Conservation (phyloP, 2,113 vertebrate species). For the Tragulus kanchil region DNA sequence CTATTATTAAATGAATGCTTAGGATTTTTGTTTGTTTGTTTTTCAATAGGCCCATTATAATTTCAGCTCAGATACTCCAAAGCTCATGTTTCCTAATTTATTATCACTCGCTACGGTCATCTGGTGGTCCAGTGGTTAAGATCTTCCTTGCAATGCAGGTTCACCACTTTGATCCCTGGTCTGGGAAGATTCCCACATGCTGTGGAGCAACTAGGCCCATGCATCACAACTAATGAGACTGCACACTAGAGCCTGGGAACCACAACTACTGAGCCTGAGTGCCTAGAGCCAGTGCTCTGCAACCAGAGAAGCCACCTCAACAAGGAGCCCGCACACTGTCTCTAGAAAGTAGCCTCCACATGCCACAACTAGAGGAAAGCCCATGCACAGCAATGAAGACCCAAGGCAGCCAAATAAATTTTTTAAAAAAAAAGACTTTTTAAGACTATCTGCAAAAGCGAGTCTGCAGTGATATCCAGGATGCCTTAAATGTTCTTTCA, state of each 20-base stretch:
- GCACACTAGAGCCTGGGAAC: not conserved
- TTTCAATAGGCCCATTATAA: conserved; percentile 67
- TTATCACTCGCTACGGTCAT: not conserved
- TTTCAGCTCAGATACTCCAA: conserved; percentile 58
- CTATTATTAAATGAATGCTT: conserved; percentile 67
- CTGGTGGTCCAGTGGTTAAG: not conserved
- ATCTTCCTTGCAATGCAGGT: not conserved
- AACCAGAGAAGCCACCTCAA: not conserved
- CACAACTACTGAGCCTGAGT: not conserved
- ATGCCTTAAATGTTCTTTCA: not conserved
- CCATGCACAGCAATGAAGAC: not conserved
- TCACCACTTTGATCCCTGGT: not conserved
- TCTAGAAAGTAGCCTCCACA: not conserved
- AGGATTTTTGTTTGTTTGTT: conserved; percentile 73
- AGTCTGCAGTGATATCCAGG: not conserved
- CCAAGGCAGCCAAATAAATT: not conserved
- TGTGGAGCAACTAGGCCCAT: not conserved
- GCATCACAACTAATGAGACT: not conserved
- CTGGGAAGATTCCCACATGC: not conserved
- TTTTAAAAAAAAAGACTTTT: not conserved
- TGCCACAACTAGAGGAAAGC: not conserved
- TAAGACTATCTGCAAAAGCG: not conserved
- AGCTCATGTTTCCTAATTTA: conserved; percentile 76
- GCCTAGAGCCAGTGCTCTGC: not conserved
- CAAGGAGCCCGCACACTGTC: not conserved